Percentiles rank a stretch among this genome's conserved stretches.
Evolutionary conservation across 2,797 vertebrate species (phyloP).

Genomic region (Platalea minor): DNA sequence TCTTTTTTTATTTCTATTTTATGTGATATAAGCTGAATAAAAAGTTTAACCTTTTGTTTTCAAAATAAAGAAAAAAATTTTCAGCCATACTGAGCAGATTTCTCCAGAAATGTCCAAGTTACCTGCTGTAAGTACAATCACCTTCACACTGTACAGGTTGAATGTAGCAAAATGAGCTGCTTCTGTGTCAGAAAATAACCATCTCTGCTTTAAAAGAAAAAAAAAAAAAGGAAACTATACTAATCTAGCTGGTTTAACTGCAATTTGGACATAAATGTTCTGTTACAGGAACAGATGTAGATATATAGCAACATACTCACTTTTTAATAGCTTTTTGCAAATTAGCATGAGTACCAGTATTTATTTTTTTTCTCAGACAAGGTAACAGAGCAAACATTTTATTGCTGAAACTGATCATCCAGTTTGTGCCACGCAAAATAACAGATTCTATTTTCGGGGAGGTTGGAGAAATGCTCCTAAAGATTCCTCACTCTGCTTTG

Average conservation of each 20-base stretch:
- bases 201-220: not conserved
- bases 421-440: constrained; percentile 39
- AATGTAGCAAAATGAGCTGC: not conserved
- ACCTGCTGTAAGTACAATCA: not conserved
- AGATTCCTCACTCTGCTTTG: constrained; percentile 59
- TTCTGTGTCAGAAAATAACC: constrained; percentile 8
- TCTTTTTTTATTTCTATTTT: not conserved
- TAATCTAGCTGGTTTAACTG: constrained; percentile 19
- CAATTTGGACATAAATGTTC: constrained; percentile 6
- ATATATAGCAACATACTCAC: not conserved
- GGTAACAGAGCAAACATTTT: constrained; percentile 20
- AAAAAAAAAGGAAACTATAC: not conserved
- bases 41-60: not conserved
- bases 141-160: not conserved
- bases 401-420: constrained; percentile 49
- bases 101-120: not conserved
- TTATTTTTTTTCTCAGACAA: not conserved
- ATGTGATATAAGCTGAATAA: not conserved
- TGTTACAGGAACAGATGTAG: constrained; percentile 7
- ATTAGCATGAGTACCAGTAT: not conserved
- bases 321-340: constrained; percentile 21
- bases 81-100: not conserved
- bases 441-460: constrained; percentile 27
- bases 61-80: not conserved
- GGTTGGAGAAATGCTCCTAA: constrained; percentile 61